phyloP scores from a whole-genome alignment of 2,797 vertebrate genomes.

The Labeo calbasu region DNA sequence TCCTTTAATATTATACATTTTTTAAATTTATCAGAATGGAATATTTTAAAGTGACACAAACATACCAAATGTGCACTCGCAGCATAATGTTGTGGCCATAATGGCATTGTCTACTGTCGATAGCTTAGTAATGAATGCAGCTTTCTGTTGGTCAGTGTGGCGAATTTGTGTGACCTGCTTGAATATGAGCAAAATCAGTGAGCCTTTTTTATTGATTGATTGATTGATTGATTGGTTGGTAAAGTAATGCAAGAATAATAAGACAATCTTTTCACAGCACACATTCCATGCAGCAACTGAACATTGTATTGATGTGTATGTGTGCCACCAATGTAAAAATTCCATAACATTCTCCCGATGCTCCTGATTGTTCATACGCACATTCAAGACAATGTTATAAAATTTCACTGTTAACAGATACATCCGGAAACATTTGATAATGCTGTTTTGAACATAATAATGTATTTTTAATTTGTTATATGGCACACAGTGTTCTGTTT shows the following conservation, averaged over 20 bases:
- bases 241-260: background rate
- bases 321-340: no score
- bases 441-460: no score
- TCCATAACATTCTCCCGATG: no score
- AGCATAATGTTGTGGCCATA: background rate
- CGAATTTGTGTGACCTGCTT: background rate
- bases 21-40: background rate
- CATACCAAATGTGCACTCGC: background rate
- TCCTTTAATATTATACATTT: background rate
- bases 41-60: background rate
- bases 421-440: background rate
- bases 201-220: no score
- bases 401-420: background rate
- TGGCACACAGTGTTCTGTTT: no score
- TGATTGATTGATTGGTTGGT: background rate
- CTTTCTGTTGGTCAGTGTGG: no score
- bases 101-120: background rate
- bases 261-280: no score
- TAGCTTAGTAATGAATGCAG: background rate
- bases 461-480: no score
- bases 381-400: background rate
- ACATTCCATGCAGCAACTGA: background rate
- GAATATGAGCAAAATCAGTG: background rate
- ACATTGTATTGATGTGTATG: no score
- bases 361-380: no score